phyloP scores from a whole-genome alignment of 2,113 vertebrate genomes.

The Psophia crepitans region DNA sequence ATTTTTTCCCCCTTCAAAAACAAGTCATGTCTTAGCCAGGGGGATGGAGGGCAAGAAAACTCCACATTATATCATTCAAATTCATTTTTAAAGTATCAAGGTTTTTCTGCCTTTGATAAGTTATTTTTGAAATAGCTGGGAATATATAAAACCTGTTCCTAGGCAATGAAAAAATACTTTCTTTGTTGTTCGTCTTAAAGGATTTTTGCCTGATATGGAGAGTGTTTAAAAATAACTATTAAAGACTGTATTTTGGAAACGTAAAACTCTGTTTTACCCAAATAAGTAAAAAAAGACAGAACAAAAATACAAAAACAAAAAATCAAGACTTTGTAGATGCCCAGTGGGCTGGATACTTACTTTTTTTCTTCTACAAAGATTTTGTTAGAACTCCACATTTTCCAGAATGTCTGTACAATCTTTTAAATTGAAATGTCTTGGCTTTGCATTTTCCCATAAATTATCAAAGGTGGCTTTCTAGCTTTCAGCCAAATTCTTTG shows the following conservation, averaged over 20 bases:
- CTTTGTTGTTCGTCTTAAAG: background rate
- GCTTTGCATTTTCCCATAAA: background rate
- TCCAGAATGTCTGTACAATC: background rate
- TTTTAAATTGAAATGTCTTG: background rate
- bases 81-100: conserved; percentile 20
- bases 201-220: background rate
- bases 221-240: background rate
- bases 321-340: background rate
- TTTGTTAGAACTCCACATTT: background rate
- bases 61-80: background rate
- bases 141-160: background rate
- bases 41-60: background rate
- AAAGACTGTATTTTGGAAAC: background rate
- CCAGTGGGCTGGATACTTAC: background rate
- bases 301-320: background rate
- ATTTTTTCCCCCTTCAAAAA: background rate
- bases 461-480: background rate
- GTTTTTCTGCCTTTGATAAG: conserved; percentile 34
- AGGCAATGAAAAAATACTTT: conserved; percentile 21
- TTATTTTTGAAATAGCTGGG: conserved; percentile 24
- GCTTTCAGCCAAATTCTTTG: background rate
- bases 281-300: background rate
- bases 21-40: background rate
- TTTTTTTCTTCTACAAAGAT: background rate
- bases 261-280: background rate